These are phyloP conservation scores for Eriosoma lanigerum DNA, from an alignment of 1,140 invertebrate genomes.

Conservation along the genomic window DNA sequence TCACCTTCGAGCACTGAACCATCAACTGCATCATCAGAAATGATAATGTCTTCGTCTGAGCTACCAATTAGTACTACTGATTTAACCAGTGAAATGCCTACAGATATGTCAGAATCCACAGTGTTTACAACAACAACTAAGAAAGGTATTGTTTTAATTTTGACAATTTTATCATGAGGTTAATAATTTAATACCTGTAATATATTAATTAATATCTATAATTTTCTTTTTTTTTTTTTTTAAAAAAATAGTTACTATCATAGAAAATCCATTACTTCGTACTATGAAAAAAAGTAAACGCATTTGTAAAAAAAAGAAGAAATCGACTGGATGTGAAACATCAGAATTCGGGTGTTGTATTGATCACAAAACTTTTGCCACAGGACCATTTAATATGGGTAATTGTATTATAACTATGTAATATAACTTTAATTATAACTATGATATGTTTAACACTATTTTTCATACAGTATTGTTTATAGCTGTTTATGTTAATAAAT, in stretches of 20 bases:
- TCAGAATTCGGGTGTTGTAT: slow-evolving; percentile 86
- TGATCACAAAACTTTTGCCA: slow-evolving; percentile 77
- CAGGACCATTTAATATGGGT: slow-evolving; percentile 83
- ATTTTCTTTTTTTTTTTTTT: no score
- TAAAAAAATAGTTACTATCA: background rate
- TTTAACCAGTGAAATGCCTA: slow-evolving; percentile 12
- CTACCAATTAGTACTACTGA: slow-evolving; percentile 1
- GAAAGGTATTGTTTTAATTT: slow-evolving; percentile 18
- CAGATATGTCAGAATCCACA: background rate
- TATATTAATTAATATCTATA: no score
- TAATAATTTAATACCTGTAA: no score
- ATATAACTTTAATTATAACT: background rate
- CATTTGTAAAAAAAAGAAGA: slow-evolving; percentile 61
- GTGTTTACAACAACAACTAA: background rate
- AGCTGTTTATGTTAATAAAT: no score
- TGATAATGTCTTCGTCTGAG: background rate
- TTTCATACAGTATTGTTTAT: background rate
- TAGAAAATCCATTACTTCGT: slow-evolving; percentile 48
- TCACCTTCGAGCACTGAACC: background rate
- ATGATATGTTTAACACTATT: background rate
- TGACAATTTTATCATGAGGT: no score
- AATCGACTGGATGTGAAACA: slow-evolving; percentile 66
- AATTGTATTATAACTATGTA: no score
- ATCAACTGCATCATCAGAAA: background rate
- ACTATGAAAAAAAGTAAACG: slow-evolving; percentile 63